Evolutionary conservation across 1,140 invertebrate species (phyloP), one percentile per base, ranked within the genome.

Genomic region (Philopotamus ludificatus): DNA sequence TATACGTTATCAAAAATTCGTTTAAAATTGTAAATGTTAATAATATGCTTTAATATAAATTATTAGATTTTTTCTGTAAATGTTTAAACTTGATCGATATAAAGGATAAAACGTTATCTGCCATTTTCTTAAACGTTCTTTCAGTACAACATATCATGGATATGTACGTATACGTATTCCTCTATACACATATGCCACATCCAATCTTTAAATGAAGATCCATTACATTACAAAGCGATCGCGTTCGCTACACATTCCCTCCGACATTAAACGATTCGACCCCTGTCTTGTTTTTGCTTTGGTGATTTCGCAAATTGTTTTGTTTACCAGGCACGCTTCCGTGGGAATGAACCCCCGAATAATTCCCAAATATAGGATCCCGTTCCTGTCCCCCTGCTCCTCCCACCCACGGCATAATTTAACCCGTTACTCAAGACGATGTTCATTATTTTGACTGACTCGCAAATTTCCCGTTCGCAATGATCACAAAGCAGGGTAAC

Each of bases 401-500:
- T 47, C 18, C 8, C 8, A 16, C 4, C 44, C 44, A 9, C 15
- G 44, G 15, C 18, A 60, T 63, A 63, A 63, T 63, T 63, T 41
- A 44, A 63, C 57, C 44, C 57, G 60, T 63, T 55, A 54, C 44
- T 55, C 51, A 55, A 55, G 49, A 64, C 57, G 63, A 57, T 44
- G 54, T 49, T 65, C 63, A 65, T 65, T 65, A 65, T 65, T 65
- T 58, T 57, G 51, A 55, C 51, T 57, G 63, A 65, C 42, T 65
- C 63, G 63, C 51, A 49, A 58, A 65, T 65, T 55, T 55, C 53
- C 53, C 51, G 44, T 65, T 50, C 39, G 44, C 54, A 50, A 58
- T 65, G 63, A 65, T 65, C 63, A 65, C 63, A 65, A 65, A 50
- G 63, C 63, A 18, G 23, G 41, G 41, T 65, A 65, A 65, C 63